Base-by-base conservation (phyloP, 2,888 invertebrate species). In the Hesperia comma region DNA sequence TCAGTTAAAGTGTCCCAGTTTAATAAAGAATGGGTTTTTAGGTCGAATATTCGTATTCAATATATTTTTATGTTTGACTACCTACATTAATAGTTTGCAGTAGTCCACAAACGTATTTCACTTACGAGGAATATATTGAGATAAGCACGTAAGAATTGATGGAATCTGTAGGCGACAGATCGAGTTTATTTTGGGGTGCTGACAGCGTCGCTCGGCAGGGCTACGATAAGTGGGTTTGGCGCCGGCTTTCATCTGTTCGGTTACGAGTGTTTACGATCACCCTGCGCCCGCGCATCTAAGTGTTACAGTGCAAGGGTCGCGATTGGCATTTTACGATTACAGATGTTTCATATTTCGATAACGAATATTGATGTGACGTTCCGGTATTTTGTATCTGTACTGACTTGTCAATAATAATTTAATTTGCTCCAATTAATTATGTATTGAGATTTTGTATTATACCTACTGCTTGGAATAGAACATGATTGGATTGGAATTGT, bases 221-320 rank as follows among this genome's bases (percentile, higher is more conserved):
- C 83, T 85, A 82, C 83, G 89, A 90, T 92, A 92, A 92, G 92
- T 91, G 88, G 85, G 78, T 77, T 83, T 77, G 77, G 87, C 86
- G 86, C 85, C 71, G 66, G 84, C 92, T 91, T 89, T 90, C 90
- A 90, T 89, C 88, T 90, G 79, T 72, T 74, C 78, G 76, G 82
- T 81, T 68, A 81, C 84, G 80, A 81, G 81, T 88, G 83, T 88
- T 85, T 86, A 87, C 86, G 80, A 81, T 81, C 79, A 74, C 76
- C 73, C 75, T 80, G 81, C 84, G 79, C 76, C 75, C 71, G 81
- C 81, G 79, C 84, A 75, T 72, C 61, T 68, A 70, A 70, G 69
- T 58, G 66, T 66, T 74, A 74, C 75, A 77, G 78, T 78, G 75
- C 75, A 78, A 78, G 79, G 79, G 78, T 82, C 74, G 70, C 72